Conservation (phyloP, 2,888 invertebrate species). For the Ganaspis brasiliensis region DNA sequence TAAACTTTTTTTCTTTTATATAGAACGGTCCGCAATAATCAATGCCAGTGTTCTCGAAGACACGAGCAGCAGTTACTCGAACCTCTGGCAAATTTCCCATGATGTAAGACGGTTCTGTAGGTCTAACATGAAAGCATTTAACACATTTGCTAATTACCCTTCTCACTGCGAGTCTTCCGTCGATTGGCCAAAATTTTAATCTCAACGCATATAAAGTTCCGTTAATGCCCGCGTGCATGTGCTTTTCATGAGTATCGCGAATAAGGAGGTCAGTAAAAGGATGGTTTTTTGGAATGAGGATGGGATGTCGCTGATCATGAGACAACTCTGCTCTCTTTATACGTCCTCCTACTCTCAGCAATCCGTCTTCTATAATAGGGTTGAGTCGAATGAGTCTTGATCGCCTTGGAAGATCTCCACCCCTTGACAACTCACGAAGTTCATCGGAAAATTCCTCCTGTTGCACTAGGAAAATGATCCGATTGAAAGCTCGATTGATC, state of each 20-base stretch:
- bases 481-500: neutral
- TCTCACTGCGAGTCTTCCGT: conserved; percentile 6
- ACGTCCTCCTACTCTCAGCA: too few species aligned
- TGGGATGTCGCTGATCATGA: too few species aligned
- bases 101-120: conserved; percentile 6
- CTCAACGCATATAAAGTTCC: neutral
- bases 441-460: neutral
- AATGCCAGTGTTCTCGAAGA: conserved; percentile 65
- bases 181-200: conserved; percentile 28
- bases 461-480: neutral
- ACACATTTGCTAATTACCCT: conserved; percentile 30
- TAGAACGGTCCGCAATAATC: conserved; percentile 68
- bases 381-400: neutral
- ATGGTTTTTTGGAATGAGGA: too few species aligned
- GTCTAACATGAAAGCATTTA: conserved; percentile 11
- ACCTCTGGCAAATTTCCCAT: conserved; percentile 46
- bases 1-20: conserved; percentile 53
- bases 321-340: too few species aligned
- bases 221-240: too few species aligned
- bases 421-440: neutral
- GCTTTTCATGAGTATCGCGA: too few species aligned
- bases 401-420: neutral
- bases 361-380: neutral
- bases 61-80: conserved; percentile 60
- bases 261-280: too few species aligned